Conservation (phyloP, 2,113 vertebrate genomes). For the Colaptes auratus region DNA sequence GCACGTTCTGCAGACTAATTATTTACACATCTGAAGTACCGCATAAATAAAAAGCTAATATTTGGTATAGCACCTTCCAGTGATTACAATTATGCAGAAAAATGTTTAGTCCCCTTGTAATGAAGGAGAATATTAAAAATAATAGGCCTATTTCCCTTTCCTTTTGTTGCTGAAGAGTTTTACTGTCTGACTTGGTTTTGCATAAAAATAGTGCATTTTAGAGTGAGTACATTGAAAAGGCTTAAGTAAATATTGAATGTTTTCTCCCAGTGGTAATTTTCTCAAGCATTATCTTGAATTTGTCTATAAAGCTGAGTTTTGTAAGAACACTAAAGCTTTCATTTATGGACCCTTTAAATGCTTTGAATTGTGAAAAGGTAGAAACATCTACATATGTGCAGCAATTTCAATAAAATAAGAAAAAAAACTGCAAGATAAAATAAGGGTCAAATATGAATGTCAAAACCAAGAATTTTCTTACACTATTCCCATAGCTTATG, state of each 20-base stretch:
- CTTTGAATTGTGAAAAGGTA: not conserved
- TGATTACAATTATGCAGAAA: constrained; percentile 7
- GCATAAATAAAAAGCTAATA: not conserved
- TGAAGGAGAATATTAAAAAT: not conserved
- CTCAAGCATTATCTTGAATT: not conserved
- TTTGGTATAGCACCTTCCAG: not conserved
- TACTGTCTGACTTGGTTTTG: not conserved
- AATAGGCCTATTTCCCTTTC: not conserved
- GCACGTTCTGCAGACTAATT: not conserved
- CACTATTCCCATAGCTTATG: not conserved
- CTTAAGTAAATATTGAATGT: not conserved
- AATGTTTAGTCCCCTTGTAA: not conserved
- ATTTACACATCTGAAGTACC: not conserved
- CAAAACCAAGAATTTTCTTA: not conserved
- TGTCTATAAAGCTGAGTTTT: not conserved
- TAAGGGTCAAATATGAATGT: not conserved
- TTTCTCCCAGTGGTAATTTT: not conserved
- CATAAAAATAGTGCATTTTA: not conserved
- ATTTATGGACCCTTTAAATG: not conserved
- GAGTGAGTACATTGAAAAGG: not conserved
- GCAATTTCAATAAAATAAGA: not conserved
- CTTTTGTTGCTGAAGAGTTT: not conserved
- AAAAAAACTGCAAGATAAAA: not conserved
- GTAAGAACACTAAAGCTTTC: not conserved
- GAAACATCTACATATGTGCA: not conserved